Conservation (phyloP, 2,888 invertebrate species). For the Netelia virgata region DNA sequence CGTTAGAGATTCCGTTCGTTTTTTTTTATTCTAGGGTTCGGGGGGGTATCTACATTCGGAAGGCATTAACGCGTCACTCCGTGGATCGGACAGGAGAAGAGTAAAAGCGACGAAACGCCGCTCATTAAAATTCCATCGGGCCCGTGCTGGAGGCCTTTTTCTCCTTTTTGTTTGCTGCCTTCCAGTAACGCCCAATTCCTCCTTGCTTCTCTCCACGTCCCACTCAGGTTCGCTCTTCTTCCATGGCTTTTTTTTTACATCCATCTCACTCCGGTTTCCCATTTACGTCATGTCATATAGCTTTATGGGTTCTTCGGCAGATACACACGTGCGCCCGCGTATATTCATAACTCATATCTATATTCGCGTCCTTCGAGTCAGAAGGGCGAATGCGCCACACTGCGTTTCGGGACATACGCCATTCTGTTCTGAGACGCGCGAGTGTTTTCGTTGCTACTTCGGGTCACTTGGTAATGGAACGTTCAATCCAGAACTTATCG, state of each 20-base stretch:
- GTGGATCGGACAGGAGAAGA: conserved; percentile 73
- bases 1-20: conserved; percentile 20
- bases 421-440: background rate
- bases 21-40: conserved; percentile 30
- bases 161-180: conserved; percentile 37
- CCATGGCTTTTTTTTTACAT: conserved; percentile 32
- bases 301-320: conserved; percentile 56
- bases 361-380: background rate
- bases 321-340: conserved; percentile 17
- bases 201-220: conserved; percentile 12
- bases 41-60: conserved; percentile 75
- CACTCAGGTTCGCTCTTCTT: conserved; percentile 21
- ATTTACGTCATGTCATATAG: conserved; percentile 66
- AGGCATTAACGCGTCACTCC: conserved; percentile 80
- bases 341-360: conserved; percentile 40
- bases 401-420: background rate
- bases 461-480: conserved; percentile 38
- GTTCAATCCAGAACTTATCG: conserved; percentile 54
- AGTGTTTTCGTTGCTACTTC: conserved; percentile 44
- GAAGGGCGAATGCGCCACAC: too few species aligned
- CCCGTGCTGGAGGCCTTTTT: conserved; percentile 51
- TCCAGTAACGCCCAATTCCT: conserved; percentile 34
- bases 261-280: conserved; percentile 57
- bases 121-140: conserved; percentile 82
- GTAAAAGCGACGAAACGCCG: conserved; percentile 75